Evolutionary conservation across 2,797 vertebrate species (phyloP).

Genomic region (Microctenopoma lineatum): DNA sequence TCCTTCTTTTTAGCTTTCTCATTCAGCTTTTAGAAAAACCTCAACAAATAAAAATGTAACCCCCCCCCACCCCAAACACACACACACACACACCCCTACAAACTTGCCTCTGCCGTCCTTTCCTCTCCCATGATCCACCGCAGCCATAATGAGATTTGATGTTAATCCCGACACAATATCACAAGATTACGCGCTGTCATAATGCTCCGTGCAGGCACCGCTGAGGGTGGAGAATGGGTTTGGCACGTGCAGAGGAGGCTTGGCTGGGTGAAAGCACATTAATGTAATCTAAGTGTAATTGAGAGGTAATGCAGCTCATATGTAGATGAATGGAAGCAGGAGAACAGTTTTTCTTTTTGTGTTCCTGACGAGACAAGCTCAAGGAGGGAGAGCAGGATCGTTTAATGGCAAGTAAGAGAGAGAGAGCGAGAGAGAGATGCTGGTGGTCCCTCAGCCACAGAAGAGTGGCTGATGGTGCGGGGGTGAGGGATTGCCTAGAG

Average conservation of each 20-base stretch:
- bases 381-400: neutral
- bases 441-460: slow-evolving; percentile 21
- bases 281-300: slow-evolving; percentile 77
- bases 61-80: too few species aligned
- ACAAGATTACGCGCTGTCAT: slow-evolving; percentile 74
- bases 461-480: slow-evolving; percentile 15
- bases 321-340: slow-evolving; percentile 43
- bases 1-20: slow-evolving; percentile 1
- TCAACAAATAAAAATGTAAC: slow-evolving; percentile 6
- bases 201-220: slow-evolving; percentile 44
- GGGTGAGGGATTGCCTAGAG: slow-evolving; percentile 45
- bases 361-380: slow-evolving; percentile 17
- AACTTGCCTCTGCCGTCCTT: slow-evolving; percentile 17
- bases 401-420: slow-evolving; percentile 1
- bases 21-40: slow-evolving; percentile 30
- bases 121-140: slow-evolving; percentile 40
- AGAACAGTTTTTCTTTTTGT: neutral
- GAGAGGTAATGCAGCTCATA: slow-evolving; percentile 63
- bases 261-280: slow-evolving; percentile 61
- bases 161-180: slow-evolving; percentile 82
- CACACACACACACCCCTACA: neutral
- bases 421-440: slow-evolving; percentile 8
- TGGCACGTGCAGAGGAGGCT: slow-evolving; percentile 45
- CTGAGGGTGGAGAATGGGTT: slow-evolving; percentile 60
- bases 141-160: slow-evolving; percentile 79